Evolutionary conservation across 1,140 invertebrate species (phyloP).

Genomic region (Tachypleus tridentatus): DNA sequence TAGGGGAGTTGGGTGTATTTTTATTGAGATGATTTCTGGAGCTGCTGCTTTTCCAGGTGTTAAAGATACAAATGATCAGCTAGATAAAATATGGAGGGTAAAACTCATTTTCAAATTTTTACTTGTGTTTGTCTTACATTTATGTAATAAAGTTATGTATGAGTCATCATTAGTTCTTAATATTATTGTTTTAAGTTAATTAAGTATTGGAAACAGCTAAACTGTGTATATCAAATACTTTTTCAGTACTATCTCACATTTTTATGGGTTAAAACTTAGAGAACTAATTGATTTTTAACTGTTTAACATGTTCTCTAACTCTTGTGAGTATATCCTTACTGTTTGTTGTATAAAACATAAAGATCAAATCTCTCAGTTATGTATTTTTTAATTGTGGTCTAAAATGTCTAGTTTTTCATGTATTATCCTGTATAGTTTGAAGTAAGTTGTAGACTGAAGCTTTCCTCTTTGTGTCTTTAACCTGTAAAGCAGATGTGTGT

Average conservation of each 20-base stretch:
- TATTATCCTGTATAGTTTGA: too few species aligned
- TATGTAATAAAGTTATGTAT: background rate
- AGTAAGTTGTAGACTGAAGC: too few species aligned
- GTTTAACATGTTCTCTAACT: too few species aligned
- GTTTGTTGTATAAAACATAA: too few species aligned
- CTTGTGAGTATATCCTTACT: too few species aligned
- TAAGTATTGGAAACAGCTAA: background rate
- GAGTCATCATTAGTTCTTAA: background rate
- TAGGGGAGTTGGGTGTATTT: constrained; percentile 54
- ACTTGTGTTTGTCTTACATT: constrained; percentile 1
- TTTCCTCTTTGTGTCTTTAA: too few species aligned
- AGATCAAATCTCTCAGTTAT: too few species aligned
- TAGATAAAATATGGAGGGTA: constrained; percentile 45
- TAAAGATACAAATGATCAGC: constrained; percentile 51
- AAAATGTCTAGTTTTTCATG: too few species aligned
- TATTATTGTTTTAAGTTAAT: background rate
- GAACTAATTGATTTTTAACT: too few species aligned
- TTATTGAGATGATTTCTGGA: constrained; percentile 56
- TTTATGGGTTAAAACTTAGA: too few species aligned
- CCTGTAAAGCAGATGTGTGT: too few species aligned
- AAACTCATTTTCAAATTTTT: background rate
- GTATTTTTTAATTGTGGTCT: too few species aligned
- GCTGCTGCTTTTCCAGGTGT: constrained; percentile 51
- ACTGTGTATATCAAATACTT: background rate
- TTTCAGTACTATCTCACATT: background rate